phyloP scores from a whole-genome alignment of 2,888 invertebrate species.

The Opisthograptis luteolata region DNA sequence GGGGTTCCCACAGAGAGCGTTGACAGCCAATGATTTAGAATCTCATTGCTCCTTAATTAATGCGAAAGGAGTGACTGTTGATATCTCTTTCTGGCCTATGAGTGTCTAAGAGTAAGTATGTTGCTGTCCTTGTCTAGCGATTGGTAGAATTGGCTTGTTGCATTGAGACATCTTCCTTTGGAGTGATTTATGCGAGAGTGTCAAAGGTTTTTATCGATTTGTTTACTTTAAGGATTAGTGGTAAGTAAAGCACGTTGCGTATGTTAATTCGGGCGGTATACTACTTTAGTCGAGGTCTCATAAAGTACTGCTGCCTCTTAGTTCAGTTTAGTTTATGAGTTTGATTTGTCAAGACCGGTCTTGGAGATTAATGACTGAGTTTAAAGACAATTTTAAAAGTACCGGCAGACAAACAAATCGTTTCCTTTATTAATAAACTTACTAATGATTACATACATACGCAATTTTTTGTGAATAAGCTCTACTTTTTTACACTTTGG shows the following conservation, averaged over 20 bases:
- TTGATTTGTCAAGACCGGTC: neutral
- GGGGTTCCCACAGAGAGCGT: constrained; percentile 81
- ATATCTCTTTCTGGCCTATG: constrained; percentile 61
- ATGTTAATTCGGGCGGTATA: constrained; percentile 70
- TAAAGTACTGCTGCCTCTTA: constrained; percentile 28
- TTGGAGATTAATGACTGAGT: no score
- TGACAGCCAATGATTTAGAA: constrained; percentile 81
- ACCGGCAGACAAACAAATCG: no score
- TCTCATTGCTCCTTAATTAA: constrained; percentile 78
- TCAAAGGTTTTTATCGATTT: constrained; percentile 76
- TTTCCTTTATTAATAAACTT: no score
- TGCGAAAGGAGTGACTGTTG: constrained; percentile 58
- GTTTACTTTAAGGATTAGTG: constrained; percentile 82
- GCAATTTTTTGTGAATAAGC: no score
- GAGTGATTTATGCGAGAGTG: constrained; percentile 71
- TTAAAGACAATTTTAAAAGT: no score
- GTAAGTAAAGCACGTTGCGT: constrained; percentile 53
- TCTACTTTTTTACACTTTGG: no score
- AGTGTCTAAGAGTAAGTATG: constrained; percentile 40
- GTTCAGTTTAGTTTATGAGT: constrained; percentile 15
- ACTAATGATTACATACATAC: no score
- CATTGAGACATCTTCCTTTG: constrained; percentile 75
- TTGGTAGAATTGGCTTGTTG: constrained; percentile 67
- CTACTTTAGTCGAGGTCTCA: constrained; percentile 48
- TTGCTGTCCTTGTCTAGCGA: constrained; percentile 51